Evolutionary conservation across 2,797 vertebrate species (phyloP), one percentile per base, ranked within the genome.

Genomic region (Pempheris klunzingeri): DNA sequence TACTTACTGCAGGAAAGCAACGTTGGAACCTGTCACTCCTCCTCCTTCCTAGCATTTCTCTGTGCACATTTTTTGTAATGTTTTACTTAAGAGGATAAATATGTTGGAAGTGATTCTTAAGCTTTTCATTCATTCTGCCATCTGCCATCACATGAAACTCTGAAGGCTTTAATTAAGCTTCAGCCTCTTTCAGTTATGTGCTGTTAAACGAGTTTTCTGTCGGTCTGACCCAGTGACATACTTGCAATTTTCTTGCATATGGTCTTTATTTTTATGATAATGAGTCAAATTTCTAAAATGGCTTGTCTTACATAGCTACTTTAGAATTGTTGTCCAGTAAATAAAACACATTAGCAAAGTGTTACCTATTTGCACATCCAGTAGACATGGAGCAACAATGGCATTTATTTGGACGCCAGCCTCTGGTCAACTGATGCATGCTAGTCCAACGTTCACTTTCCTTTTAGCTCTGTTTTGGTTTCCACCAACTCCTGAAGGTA

Each of bases 61-160:
- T 15, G 2, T 63, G 34, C 55, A 32, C n/a, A 32, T 65, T 44
- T 70, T 74, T 57, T 55, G 20, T 4, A 22, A 59, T 72, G 36
- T 82, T 73, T 81, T 64, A 57, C 53, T 76, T 77, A 77, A 77
- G 81, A 86, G 65, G 80, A 90, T 86, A 63, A 77, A 78, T 53
- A 52, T 52, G 68, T 77, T 78, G 69, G 26, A 79, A 70, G 75
- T 74, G 34, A 76, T 78, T 80, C 32, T 60, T 77, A 39, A 82
- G 63, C 63, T 67, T 71, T 81, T 81, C 68, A 63, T 71, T 81
- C 54, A 74, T 58, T 83, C 59, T 38, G 66, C 57, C 58, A 77
- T 77, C 69, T 79, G 74, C 47, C 52, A 22, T 80, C 60, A 20
- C 32, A 26, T 57, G 43, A 44, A 71, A 65, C 30, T 71, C 54